Base-by-base conservation (phyloP, 2,797 vertebrate genomes). In the Tadarida brasiliensis region DNA sequence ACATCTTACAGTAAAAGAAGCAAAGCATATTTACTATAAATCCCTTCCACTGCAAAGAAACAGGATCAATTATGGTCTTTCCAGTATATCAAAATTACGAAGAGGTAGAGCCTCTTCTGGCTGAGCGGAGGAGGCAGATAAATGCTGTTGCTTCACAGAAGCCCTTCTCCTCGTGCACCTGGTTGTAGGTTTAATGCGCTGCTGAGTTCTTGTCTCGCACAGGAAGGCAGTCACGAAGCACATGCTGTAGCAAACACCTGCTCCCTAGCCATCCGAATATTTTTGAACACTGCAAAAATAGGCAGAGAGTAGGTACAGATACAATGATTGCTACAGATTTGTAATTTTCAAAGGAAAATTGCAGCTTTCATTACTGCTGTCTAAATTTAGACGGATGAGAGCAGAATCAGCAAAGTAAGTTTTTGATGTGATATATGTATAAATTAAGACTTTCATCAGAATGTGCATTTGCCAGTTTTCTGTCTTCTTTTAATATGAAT, bases 341-440 rank as follows among this genome's bases (percentile, higher is more conserved):
- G 89, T 94, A 93, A 98, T 96, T 97, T 98, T 95, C 92, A 83
- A 92, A 96, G 73, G 95, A 93, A 97, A 97, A 97, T 97, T 97
- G 91, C 95, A 95, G 95, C 94, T 95, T 97, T 97, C 95, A 47
- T 91, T 85, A 87, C 95, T 95, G 86, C 78, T 85, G 2, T 90
- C 97, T 98, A 97, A 97, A 97, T 96, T 97, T 97, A 97, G 96
- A 95, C 44, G 54, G 90, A 97, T 85, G 94, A 97, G 63, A 83
- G 78, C 95, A 93, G 56, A 97, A 94, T 97, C 94, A 96, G 95
- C 93, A 63, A 95, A 97, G 89, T 94, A 73, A 91, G 78, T 90
- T 96, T 96, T 95, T 67, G 76, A 95, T 96, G 65, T 96, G 93
- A 81, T 81, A 71, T 78, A 51, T 90, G 89, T 96, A 80, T 94